Evolutionary conservation across 37 sponge, comb jelly and placozoan species (phyloP), one percentile per base, ranked within the genome.

Genomic region (Spongia lamella): DNA sequence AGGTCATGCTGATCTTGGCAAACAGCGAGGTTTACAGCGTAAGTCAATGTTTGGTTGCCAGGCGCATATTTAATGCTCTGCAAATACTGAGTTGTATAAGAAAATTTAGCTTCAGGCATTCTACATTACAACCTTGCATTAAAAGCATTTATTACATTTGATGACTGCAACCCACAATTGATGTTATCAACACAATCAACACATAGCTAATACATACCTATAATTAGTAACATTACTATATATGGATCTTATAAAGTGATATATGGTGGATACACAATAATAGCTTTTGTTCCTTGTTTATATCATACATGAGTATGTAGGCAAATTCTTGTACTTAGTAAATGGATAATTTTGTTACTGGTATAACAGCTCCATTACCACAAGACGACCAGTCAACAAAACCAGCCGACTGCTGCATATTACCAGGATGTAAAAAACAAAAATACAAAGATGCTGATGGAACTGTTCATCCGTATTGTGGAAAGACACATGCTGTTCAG

Each of bases 1-100:
- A 66, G 81, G 82, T 19, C 93, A 92, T 74, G 88, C 93, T 37
- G 53, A 84, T 7, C 15, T 39, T 15, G 93, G 93, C 15, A 81
- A 26, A 40, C 61, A 71, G 22, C 33, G 22, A 32, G 83, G 86
- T 19, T 66, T 92, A 2, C 47, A 47, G 29, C 60, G 93, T 92
- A 72, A 81, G 84, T 54, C 17, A 39, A 7, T 43, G 60, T 24
- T 22, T 61, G 21, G 63, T 24, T n/a, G 15, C 16, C 21, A 16
- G 21, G 21, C 63, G n/a, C n/a, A n/a, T n/a, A n/a, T n/a, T n/a
- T n/a, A n/a, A n/a, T n/a, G n/a, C n/a, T n/a, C n/a, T n/a, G n/a
- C n/a, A n/a, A n/a, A n/a, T n/a, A n/a, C n/a, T n/a, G n/a, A n/a
- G n/a, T n/a, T n/a, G n/a, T n/a, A n/a, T n/a, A n/a, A n/a, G n/a